Percentiles rank a stretch among this genome's conserved stretches.
These are phyloP conservation scores for Paragorgia papillata DNA, from an alignment of 92 coral and sea anemone genomes.

Conservation along the genomic window DNA sequence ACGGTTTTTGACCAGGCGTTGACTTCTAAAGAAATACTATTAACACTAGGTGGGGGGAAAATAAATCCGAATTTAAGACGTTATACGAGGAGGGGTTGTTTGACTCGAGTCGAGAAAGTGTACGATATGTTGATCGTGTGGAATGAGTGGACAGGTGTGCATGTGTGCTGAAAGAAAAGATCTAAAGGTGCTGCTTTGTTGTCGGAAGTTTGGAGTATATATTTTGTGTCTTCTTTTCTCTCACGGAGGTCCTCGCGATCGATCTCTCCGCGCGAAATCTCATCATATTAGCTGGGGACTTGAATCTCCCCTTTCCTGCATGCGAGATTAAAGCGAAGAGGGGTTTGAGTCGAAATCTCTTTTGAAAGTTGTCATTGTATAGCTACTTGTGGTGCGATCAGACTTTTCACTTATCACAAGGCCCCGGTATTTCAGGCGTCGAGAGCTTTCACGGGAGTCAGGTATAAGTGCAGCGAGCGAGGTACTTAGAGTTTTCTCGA, in stretches of 20 bases:
- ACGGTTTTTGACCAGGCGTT: conserved; percentile 33
- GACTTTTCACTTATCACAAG: conserved; percentile 36
- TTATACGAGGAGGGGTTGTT: neutral
- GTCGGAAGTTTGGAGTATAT: conserved; percentile 28
- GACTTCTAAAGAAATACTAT: neutral
- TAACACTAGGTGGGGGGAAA: neutral
- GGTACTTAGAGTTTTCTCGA: conserved; percentile 12
- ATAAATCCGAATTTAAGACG: neutral
- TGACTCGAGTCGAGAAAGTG: neutral
- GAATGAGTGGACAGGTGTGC: conserved; percentile 20
- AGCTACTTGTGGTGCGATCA: conserved; percentile 40
- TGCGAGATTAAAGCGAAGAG: conserved; percentile 28
- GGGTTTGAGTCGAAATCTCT: conserved; percentile 32
- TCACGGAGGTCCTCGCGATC: neutral
- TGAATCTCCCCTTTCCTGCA: conserved; percentile 12
- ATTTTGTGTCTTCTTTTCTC: neutral
- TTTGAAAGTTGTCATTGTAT: conserved; percentile 14
- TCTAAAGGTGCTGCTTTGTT: conserved; percentile 25
- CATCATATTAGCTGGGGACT: neutral
- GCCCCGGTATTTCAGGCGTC: conserved; percentile 23
- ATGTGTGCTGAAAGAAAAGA: conserved; percentile 36
- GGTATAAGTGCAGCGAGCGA: neutral
- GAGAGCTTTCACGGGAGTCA: conserved; percentile 6
- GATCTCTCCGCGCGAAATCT: neutral
- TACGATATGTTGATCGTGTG: neutral